Base-by-base conservation (phyloP, 2,113 vertebrate species). In the Oxygymnocypris stewartii region DNA sequence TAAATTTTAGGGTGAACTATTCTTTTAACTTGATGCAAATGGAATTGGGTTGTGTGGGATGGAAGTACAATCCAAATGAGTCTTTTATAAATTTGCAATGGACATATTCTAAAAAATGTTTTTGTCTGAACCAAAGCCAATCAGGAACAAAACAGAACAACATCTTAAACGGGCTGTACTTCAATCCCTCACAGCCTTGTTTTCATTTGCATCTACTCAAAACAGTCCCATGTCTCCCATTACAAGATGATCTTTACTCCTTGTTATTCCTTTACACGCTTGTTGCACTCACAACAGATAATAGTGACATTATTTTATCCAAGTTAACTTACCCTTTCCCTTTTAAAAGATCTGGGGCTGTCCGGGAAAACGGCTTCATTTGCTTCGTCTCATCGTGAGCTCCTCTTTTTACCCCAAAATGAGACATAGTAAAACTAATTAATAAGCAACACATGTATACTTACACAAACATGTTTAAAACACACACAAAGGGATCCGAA, bases 261-360 rank as follows among this genome's bases (percentile, higher is more conserved):
- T 59, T 1, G 12, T 49, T 47, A 77, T 47, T 71, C 35, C 69
- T 73, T 73, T 59, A 23, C 4, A 28, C 16, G 14, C 13, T 25
- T 4, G 6, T 40, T 35, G 2, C 3, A 4, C 28, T 51, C 23
- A 31, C 25, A 78, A 6, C 28, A 54, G 76, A 20, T 47, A 28
- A 12, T 49, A 76, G 23, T 78, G 47, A 35, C 25, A 12, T 73
- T 42, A 73, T 73, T 78, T 54, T 14, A 54, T 49, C 78, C 84
- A 90, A 87, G 92, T 89, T 85, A 89, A 97, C 98, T 99, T 96
- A 99, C 97, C 97, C 98, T 95, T 95, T 97, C 87, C 96, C 97
- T 94, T 96, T 98, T 91, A 99, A 96, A 94, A 99, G 96, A 95
- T 96, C 94, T 83, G 97, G 96, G 93, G 96, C 95, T 84, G 96